Percentiles rank a stretch among this genome's conserved stretches.
Evolutionary conservation across 2,797 vertebrate genomes (phyloP).

Genomic region (Pseudochromis fuscus): DNA sequence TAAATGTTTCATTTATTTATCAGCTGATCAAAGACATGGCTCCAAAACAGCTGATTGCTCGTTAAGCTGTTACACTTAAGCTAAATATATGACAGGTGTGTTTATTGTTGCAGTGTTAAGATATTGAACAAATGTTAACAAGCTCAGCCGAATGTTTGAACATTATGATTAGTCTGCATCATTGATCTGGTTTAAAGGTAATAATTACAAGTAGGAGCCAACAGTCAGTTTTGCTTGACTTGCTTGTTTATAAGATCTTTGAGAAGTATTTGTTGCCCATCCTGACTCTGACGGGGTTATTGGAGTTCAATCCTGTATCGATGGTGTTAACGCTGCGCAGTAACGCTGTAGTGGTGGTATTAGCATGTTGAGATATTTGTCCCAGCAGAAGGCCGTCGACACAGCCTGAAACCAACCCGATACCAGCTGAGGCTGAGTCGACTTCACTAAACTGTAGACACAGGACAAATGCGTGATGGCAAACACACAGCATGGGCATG

Average conservation of each 20-base stretch:
- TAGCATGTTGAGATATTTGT: constrained; percentile 7
- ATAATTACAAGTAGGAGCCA: no score
- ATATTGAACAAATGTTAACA: not conserved
- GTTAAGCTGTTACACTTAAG: no score
- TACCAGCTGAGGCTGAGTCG: constrained; percentile 27
- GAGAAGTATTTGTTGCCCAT: not conserved
- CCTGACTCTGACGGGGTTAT: not conserved
- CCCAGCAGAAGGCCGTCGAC: constrained; percentile 7
- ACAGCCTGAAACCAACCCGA: constrained; percentile 29
- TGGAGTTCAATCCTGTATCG: not conserved
- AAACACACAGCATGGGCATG: constrained; percentile 17
- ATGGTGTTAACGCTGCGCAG: not conserved
- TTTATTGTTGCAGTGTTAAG: not conserved
- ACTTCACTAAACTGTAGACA: constrained; percentile 35
- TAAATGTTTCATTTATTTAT: no score
- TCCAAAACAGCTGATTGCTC: not conserved
- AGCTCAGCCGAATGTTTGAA: not conserved
- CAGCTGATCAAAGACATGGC: no score
- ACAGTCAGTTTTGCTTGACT: not conserved
- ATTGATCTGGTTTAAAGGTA: no score
- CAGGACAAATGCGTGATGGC: constrained; percentile 37
- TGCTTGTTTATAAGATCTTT: no score
- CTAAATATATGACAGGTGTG: not conserved
- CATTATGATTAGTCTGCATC: not conserved
- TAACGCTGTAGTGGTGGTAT: not conserved